These are phyloP conservation scores for Tautogolabrus adspersus DNA, from an alignment of 2,113 vertebrate species.

Conservation along the genomic window DNA sequence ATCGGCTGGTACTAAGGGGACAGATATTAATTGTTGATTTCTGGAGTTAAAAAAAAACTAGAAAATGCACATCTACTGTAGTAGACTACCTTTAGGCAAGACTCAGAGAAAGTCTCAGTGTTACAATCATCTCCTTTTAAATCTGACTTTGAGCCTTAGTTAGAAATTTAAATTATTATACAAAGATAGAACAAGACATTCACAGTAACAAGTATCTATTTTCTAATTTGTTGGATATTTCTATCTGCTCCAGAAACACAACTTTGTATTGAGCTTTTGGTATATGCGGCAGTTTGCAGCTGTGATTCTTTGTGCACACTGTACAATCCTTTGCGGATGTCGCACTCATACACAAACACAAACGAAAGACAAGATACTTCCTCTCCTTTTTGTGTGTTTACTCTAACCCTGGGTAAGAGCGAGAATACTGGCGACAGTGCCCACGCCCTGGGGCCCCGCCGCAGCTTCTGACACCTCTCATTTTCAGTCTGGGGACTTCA, in stretches of 20 bases:
- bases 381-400: slow-evolving; percentile 49
- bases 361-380: slow-evolving; percentile 50
- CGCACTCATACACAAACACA: slow-evolving; percentile 20
- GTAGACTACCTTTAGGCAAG: slow-evolving; percentile 1
- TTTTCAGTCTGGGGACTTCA: slow-evolving; percentile 78
- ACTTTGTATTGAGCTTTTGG: slow-evolving; percentile 18
- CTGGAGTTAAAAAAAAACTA: slow-evolving; percentile 6
- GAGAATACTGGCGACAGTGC: slow-evolving; percentile 67
- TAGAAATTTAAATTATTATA: neutral
- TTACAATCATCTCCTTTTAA: too few species aligned
- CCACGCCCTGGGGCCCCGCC: slow-evolving; percentile 68
- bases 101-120: too few species aligned
- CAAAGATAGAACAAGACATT: neutral
- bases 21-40: slow-evolving; percentile 47
- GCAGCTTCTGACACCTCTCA: slow-evolving; percentile 69
- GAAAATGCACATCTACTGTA: slow-evolving; percentile 15
- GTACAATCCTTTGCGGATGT: slow-evolving; percentile 16
- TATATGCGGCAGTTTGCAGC: slow-evolving; percentile 26
- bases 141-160: neutral
- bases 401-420: slow-evolving; percentile 47
- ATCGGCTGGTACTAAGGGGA: neutral
- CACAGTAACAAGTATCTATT: neutral
- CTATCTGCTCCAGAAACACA: slow-evolving; percentile 15
- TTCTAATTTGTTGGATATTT: slow-evolving; percentile 8
- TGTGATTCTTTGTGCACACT: slow-evolving; percentile 41